Evolutionary conservation across 2,888 invertebrate genomes (phyloP).

Genomic region (Zootermopsis nevadensis): DNA sequence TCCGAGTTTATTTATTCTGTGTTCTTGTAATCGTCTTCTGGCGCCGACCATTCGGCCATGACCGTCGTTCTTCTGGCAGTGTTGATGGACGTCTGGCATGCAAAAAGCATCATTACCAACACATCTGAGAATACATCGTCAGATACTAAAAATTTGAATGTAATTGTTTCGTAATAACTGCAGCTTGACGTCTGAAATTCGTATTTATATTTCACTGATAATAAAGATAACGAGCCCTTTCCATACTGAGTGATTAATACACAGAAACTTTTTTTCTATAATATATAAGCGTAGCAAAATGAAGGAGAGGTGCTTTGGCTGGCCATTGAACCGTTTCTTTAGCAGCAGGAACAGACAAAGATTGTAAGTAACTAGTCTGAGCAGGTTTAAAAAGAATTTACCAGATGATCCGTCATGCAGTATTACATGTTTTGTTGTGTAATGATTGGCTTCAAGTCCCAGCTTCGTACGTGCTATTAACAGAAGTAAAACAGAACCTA

Average conservation of each 20-base stretch:
- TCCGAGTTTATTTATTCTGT: not conserved
- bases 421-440: not conserved
- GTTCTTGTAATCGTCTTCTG: not conserved
- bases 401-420: not conserved
- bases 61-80: not conserved
- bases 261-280: no score
- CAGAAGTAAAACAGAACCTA: no score
- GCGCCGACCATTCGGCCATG: slow-evolving; percentile 2
- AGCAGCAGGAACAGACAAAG: not conserved
- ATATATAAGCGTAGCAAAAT: not conserved
- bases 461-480: no score
- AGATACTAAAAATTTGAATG: no score
- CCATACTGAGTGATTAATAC: no score
- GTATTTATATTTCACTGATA: no score
- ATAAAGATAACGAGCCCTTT: no score
- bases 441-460: not conserved
- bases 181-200: no score
- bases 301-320: not conserved
- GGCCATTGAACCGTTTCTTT: not conserved
- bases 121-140: no score
- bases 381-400: not conserved
- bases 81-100: not conserved
- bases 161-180: no score
- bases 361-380: not conserved
- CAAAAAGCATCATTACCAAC: not conserved